Conservation (phyloP, 2,888 invertebrate species). For the Eremobia ochroleuca region DNA sequence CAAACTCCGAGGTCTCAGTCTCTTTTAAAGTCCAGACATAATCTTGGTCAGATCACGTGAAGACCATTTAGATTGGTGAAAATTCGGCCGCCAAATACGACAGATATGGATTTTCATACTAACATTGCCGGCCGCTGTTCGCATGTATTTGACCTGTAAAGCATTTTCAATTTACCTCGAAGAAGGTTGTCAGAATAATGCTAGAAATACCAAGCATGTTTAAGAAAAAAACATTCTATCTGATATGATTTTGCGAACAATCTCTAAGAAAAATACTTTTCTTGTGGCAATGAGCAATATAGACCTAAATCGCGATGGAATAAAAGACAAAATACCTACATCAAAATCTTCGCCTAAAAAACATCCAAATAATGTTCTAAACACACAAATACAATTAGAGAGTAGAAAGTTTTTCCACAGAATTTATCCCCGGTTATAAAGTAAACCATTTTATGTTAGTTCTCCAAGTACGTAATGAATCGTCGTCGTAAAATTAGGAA, state of each 20-base stretch:
- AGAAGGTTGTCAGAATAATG: background rate
- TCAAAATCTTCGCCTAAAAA: conserved; percentile 7
- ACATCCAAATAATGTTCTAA: background rate
- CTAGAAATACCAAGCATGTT: background rate
- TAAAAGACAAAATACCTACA: background rate
- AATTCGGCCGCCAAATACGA: background rate
- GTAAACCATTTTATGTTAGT: conserved; percentile 41
- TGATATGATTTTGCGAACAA: background rate
- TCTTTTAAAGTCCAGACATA: too few relatives aligned
- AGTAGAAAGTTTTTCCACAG: conserved; percentile 10
- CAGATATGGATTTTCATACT: background rate
- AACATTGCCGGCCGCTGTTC: background rate
- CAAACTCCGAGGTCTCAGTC: too few relatives aligned
- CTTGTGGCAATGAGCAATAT: background rate
- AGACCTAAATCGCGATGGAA: background rate
- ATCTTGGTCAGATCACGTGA: too few relatives aligned
- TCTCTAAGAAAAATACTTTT: background rate
- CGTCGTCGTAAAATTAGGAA: conserved; percentile 47
- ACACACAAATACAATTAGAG: conserved; percentile 13
- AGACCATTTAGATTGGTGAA: too few relatives aligned
- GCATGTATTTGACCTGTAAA: background rate
- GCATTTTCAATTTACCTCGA: background rate
- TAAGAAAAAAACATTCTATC: background rate
- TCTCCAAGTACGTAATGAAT: conserved; percentile 43
- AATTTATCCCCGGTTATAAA: conserved; percentile 41